A percentile compares a stretch with the other conserved stretches of the same genome.
These are phyloP conservation scores for Oscheius sp. DNA, from an alignment of 2,888 invertebrate species.

Conservation along the genomic window DNA sequence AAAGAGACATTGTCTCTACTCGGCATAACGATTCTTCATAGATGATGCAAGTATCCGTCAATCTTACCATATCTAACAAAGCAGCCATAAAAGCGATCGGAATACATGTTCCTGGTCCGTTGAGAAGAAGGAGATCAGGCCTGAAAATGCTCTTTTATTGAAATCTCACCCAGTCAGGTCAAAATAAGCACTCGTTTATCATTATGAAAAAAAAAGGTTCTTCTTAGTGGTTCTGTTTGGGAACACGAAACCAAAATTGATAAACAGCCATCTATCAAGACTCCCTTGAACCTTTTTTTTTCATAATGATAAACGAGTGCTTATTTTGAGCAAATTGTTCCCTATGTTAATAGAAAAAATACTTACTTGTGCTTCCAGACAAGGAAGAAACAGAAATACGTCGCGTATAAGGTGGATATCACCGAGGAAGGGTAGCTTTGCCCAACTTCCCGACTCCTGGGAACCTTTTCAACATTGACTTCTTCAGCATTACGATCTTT, in stretches of 20 bases:
- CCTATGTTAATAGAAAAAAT: slow-evolving; percentile 73
- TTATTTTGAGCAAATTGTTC: too few species aligned
- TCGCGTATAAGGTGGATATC: slow-evolving; percentile 83
- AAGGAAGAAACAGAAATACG: slow-evolving; percentile 80
- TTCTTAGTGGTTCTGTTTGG: not conserved
- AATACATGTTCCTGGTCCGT: slow-evolving; percentile 96
- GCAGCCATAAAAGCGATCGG: slow-evolving; percentile 87
- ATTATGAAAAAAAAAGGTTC: not conserved
- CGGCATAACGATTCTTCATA: slow-evolving; percentile 96
- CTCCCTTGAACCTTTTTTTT: too few species aligned
- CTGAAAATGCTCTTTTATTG: slow-evolving; percentile 61
- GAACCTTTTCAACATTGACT: slow-evolving; percentile 77
- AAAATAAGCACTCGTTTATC: not conserved
- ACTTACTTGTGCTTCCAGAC: slow-evolving; percentile 96
- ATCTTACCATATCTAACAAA: slow-evolving; percentile 78
- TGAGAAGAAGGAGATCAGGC: slow-evolving; percentile 87
- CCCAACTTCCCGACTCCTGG: slow-evolving; percentile 82
- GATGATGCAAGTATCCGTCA: slow-evolving; percentile 78
- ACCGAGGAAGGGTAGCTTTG: slow-evolving; percentile 87
- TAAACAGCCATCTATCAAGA: too few species aligned
- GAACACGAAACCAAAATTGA: too few species aligned
- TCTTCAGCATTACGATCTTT: not conserved
- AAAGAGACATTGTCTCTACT: slow-evolving; percentile 87
- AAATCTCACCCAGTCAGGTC: not conserved
- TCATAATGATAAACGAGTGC: too few species aligned